A percentile compares a stretch with the other conserved stretches of the same genome.
These are phyloP conservation scores for Ceratoteleas bidentatus DNA, from an alignment of 1,140 invertebrate species.

Conservation along the genomic window DNA sequence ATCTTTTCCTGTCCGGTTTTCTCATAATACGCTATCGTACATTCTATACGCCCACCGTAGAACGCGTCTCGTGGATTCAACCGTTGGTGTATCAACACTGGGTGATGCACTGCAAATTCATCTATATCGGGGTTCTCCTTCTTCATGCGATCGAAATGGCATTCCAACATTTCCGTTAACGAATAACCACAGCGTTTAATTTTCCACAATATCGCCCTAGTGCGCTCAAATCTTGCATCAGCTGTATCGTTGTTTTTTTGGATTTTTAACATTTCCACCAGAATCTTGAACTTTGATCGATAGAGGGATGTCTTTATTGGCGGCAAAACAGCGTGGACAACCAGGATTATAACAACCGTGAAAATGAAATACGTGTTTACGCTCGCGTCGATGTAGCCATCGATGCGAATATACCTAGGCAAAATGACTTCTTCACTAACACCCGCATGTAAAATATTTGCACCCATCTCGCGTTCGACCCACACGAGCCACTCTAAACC, in stretches of 20 bases:
- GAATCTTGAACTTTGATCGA: too few species aligned
- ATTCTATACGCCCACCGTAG: background rate
- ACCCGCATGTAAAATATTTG: background rate
- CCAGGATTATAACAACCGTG: too few species aligned
- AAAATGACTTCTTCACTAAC: too few species aligned
- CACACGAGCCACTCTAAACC: too few species aligned
- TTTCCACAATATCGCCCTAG: background rate
- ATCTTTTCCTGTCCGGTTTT: background rate
- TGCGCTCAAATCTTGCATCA: background rate
- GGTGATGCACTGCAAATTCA: background rate
- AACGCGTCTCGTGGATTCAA: constrained; percentile 4
- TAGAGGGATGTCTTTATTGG: background rate
- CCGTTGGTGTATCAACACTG: background rate
- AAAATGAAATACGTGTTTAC: too few species aligned
- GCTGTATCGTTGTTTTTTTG: background rate
- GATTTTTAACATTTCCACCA: too few species aligned
- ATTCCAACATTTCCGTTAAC: constrained; percentile 11
- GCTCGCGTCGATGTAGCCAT: too few species aligned
- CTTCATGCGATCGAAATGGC: constrained; percentile 2
- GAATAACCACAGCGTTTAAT: background rate
- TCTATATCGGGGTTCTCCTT: background rate
- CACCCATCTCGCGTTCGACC: background rate
- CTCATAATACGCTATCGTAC: constrained; percentile 1
- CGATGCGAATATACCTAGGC: too few species aligned
- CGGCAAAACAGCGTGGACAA: background rate